A percentile compares a stretch with the other conserved stretches of the same genome.
Evolutionary conservation across 1,140 invertebrate species (phyloP).

Genomic region (Orius insidiosus): DNA sequence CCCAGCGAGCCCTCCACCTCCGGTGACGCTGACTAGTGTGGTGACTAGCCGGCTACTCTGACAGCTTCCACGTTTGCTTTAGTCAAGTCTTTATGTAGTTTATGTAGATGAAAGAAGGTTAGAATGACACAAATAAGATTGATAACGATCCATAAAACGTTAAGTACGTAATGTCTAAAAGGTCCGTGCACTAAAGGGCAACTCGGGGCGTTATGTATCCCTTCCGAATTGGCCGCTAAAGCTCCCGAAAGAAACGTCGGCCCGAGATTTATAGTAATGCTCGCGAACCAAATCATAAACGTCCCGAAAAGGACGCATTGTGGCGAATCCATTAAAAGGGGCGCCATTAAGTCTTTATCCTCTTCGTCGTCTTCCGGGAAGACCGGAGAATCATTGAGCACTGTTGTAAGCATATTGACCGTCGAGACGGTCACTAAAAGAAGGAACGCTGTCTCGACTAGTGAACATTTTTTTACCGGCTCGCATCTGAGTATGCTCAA

Average conservation of each 20-base stretch:
- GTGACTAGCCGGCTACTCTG: constrained; percentile 54
- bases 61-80: constrained; percentile 54
- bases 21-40: constrained; percentile 54
- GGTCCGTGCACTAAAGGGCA: constrained; percentile 57
- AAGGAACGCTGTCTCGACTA: constrained; percentile 79
- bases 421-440: constrained; percentile 76
- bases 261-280: constrained; percentile 77
- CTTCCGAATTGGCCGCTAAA: constrained; percentile 62
- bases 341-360: constrained; percentile 39
- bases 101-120: constrained; percentile 67
- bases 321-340: constrained; percentile 58
- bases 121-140: constrained; percentile 71
- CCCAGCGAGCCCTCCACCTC: constrained; percentile 22
- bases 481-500: constrained; percentile 45
- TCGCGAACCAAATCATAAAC: constrained; percentile 85
- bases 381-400: constrained; percentile 75
- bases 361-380: constrained; percentile 49
- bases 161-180: constrained; percentile 72
- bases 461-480: constrained; percentile 45
- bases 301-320: constrained; percentile 81
- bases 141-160: constrained; percentile 75
- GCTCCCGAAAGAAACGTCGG: constrained; percentile 77
- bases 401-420: constrained; percentile 77
- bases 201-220: constrained; percentile 53
- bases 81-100: constrained; percentile 66